Evolutionary conservation across 2,797 vertebrate species (phyloP), one percentile per base, ranked within the genome.

Genomic region (Cercopithecus mitis): DNA sequence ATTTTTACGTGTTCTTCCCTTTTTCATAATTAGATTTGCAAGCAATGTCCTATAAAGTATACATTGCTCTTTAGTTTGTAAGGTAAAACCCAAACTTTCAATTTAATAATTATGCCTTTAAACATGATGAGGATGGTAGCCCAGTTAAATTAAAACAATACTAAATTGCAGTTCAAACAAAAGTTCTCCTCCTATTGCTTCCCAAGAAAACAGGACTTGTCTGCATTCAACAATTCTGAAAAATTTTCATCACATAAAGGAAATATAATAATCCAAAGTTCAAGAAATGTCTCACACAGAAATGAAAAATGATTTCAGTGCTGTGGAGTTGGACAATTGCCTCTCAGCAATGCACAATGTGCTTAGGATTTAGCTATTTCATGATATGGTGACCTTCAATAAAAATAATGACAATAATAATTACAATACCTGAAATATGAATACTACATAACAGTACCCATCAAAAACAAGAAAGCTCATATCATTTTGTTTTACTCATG

Each of bases 281-380:
- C 80, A 77, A 91, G 82, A 88, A 95, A 91, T 86, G 55, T 55
- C 79, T 92, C 88, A 91, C 55, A 33, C 25, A 41, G n/a, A 95
- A 95, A 97, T 88, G 50, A 95, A 94, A 95, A 95, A 88, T 27
- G n/a, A 93, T 80, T 58, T 95, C 64, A 91, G 39, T 64, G 3
- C 41, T 82, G 10, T 87, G 70, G 36, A 47, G n/a, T 95, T 72
- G 15, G 24, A 91, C 55, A 88, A 89, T 13, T 88, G 39, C 47
- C 50, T 41, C 67, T 94, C 20, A 52, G 67, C 24, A 43, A 30
- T 36, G 36, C 50, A 50, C 45, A 86, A 64, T 88, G 58, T 93
- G 27, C 50, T 87, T 95, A 72, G 79, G 30, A 83, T 57, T 80
- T 70, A 33, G 30, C 45, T 67, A 58, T 72, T 96, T 79, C 27